A percentile compares a stretch with the other conserved stretches of the same genome.
phyloP scores from a whole-genome alignment of 2,888 invertebrate genomes.

The Aspidiotus rigidus region DNA sequence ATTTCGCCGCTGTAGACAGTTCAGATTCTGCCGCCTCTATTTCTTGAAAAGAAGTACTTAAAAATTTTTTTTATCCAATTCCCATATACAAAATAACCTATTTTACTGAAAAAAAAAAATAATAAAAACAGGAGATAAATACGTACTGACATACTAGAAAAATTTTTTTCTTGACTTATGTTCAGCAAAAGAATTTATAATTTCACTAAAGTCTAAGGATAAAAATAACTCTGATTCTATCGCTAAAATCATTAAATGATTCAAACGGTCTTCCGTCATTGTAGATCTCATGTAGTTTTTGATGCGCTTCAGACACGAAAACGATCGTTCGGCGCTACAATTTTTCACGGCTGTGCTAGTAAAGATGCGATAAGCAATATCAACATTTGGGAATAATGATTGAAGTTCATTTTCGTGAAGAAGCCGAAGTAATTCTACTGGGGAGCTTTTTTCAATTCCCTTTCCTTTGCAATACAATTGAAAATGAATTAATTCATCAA shows the following conservation, averaged over 20 bases:
- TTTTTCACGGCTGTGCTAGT: not conserved
- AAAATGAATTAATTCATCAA: conserved; percentile 1
- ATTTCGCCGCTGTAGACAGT: too few species aligned
- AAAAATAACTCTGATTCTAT: not conserved
- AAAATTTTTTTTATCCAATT: too few species aligned
- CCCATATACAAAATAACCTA: too few species aligned
- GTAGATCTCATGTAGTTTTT: not conserved
- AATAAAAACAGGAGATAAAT: too few species aligned
- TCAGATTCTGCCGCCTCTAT: too few species aligned
- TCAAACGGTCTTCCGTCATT: not conserved
- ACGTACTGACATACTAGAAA: too few species aligned
- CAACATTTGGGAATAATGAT: not conserved
- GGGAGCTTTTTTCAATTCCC: not conserved
- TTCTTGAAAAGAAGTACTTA: too few species aligned
- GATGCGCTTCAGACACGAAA: not conserved
- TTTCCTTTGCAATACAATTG: not conserved
- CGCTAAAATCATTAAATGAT: not conserved
- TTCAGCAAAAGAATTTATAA: not conserved
- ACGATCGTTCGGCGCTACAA: not conserved
- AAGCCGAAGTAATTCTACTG: not conserved
- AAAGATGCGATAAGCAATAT: not conserved
- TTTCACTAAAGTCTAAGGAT: not conserved
- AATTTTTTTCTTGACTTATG: not conserved
- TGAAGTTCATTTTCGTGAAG: not conserved
- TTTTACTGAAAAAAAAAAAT: too few species aligned